Evolutionary conservation across 2,113 vertebrate genomes (phyloP).

Genomic region (Climacteris rufus): DNA sequence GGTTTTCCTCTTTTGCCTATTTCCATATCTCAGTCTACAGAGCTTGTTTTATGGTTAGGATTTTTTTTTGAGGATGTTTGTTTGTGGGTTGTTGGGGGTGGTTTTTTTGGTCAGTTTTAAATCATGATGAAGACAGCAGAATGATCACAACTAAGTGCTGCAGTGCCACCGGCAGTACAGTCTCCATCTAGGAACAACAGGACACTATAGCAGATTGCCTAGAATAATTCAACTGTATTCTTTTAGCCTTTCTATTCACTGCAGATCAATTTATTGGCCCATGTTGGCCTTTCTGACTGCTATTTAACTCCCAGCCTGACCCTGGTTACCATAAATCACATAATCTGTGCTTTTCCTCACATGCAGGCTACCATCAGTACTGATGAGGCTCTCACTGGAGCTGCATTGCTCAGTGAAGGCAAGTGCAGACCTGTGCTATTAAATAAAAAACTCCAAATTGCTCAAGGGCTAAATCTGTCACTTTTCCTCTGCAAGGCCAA

Average conservation of each 20-base stretch:
- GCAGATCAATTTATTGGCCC: background rate
- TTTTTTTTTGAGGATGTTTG: background rate
- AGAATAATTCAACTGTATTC: background rate
- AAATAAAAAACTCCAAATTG: background rate
- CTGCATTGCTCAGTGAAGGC: background rate
- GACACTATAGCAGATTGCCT: background rate
- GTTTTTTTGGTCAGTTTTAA: background rate
- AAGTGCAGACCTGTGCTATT: background rate
- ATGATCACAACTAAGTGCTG: background rate
- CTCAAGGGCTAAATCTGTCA: background rate
- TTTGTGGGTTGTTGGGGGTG: too few relatives aligned
- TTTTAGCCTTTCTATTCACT: background rate
- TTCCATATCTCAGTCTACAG: background rate
- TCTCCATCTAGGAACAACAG: background rate
- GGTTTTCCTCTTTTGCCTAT: background rate
- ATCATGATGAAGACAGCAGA: background rate
- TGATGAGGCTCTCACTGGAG: background rate
- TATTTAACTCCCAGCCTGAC: background rate
- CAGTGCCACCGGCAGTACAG: background rate
- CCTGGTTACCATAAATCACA: background rate
- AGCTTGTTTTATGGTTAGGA: background rate
- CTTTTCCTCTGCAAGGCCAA: background rate
- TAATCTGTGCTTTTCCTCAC: background rate
- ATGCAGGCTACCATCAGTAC: background rate
- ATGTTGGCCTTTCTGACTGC: background rate